Percentiles rank a stretch among this genome's conserved stretches.
These are phyloP conservation scores for Peromyscus maniculatus DNA, from an alignment of 2,113 vertebrate genomes.

Conservation along the genomic window DNA sequence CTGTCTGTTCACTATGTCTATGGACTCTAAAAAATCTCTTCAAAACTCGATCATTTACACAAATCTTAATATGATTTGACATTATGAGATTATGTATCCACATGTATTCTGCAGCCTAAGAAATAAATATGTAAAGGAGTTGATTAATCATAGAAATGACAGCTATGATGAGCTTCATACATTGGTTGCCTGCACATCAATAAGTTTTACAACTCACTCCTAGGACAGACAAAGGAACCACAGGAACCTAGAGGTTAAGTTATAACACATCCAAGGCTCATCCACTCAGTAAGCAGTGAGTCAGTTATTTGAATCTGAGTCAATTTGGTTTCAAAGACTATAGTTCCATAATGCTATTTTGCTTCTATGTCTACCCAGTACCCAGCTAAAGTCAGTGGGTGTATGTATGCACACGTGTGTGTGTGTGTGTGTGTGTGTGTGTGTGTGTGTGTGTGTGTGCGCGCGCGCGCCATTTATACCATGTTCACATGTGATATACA, in stretches of 20 bases:
- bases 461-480: not conserved
- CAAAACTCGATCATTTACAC: conserved; percentile 19
- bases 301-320: not conserved
- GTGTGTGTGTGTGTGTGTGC: no score
- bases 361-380: not conserved
- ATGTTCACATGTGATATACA: not conserved
- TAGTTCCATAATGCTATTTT: not conserved
- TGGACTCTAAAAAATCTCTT: conserved; percentile 24
- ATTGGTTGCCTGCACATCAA: not conserved
- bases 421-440: no score
- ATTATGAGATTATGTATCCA: not conserved
- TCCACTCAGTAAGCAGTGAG: not conserved
- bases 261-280: not conserved
- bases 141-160: not conserved
- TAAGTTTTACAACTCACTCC: not conserved
- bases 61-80: conserved; percentile 21
- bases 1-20: not conserved
- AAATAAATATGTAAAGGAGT: not conserved
- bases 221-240: not conserved
- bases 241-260: not conserved
- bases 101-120: not conserved
- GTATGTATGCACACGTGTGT: no score
- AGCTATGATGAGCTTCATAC: not conserved
- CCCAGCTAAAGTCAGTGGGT: not conserved
- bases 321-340: not conserved